Percentiles rank a stretch among this genome's conserved stretches.
phyloP scores from a whole-genome alignment of 2,113 vertebrate species.

The Pangasianodon hypophthalmus region DNA sequence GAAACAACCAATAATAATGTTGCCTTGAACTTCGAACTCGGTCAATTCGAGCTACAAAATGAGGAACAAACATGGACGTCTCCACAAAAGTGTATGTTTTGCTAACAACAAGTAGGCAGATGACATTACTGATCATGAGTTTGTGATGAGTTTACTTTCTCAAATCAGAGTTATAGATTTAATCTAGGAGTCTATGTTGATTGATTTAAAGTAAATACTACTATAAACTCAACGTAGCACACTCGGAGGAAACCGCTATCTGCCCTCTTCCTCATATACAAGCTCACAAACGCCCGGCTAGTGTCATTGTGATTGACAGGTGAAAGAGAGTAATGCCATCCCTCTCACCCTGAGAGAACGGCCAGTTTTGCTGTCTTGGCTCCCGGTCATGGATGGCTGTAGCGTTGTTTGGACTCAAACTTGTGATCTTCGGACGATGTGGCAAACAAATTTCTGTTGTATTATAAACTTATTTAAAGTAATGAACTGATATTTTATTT shows the following conservation, averaged over 20 bases:
- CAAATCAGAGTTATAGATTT: not conserved
- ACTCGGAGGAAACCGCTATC: not conserved
- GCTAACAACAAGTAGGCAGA: no score
- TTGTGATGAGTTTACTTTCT: not conserved
- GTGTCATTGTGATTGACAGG: not conserved
- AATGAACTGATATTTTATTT: not conserved
- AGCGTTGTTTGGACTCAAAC: not conserved
- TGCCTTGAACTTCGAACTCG: not conserved
- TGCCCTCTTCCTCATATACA: not conserved
- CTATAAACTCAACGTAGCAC: not conserved
- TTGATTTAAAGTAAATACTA: not conserved
- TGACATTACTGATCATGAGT: no score
- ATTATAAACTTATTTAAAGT: not conserved
- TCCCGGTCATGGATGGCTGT: not conserved
- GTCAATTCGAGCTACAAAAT: not conserved
- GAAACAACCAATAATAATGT: not conserved
- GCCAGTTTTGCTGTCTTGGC: no score
- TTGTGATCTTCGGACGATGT: not conserved
- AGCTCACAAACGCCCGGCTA: not conserved
- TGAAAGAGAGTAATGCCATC: no score
- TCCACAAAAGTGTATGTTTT: no score
- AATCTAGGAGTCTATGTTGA: not conserved
- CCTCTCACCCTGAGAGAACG: no score
- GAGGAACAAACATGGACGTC: not conserved
- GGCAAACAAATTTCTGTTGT: not conserved